Base-by-base conservation (phyloP, 2,113 vertebrate genomes). In the Melanerpes aurifrons region DNA sequence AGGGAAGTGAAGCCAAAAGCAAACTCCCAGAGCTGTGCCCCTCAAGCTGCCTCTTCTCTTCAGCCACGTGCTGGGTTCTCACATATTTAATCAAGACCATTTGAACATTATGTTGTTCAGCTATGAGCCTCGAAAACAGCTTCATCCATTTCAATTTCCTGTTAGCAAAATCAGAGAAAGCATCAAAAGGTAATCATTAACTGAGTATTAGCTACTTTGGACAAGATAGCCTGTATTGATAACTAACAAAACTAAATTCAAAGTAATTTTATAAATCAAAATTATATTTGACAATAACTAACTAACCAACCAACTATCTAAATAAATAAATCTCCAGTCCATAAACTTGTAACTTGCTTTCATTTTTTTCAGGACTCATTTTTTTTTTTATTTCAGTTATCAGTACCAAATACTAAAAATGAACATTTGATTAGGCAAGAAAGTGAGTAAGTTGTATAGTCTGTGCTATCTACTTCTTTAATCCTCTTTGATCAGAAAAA, bases 181-280 rank as follows among this genome's bases (percentile, higher is more conserved):
- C 0, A 0, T 78, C 35, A 35, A 45, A 22, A 70, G 9, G 5
- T 25, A 63, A 71, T 50, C 45, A 2, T 16, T 80, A 48, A 73
- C 53, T 64, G 1, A 64, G 8, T 68, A 59, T 47, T 78, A 31
- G 7, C 28, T 86, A 40, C 13, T 68, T 82, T 74, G 71, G 11
- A 63, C 7, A 32, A 40, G 14, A 67, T 26, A 71, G 20, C 4
- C 15, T 16, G 7, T 35, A 22, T 24, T 45, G 68, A 16, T 4
- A 35, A 43, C 2, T 77, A 56, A 71, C 4, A 9, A 76, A 93
- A 90, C 10, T 3, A 64, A 63, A 7, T 40, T 66, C 24, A 67
- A 1, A 12, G 21, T n/a, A 70, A 61, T 85, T 86, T 73, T 71
- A 58, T 50, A 56, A 45, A 70, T 53, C 48, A 74, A 77, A 82